Base-by-base conservation (phyloP, 2,797 vertebrate genomes). In the Hemibagrus guttatus region DNA sequence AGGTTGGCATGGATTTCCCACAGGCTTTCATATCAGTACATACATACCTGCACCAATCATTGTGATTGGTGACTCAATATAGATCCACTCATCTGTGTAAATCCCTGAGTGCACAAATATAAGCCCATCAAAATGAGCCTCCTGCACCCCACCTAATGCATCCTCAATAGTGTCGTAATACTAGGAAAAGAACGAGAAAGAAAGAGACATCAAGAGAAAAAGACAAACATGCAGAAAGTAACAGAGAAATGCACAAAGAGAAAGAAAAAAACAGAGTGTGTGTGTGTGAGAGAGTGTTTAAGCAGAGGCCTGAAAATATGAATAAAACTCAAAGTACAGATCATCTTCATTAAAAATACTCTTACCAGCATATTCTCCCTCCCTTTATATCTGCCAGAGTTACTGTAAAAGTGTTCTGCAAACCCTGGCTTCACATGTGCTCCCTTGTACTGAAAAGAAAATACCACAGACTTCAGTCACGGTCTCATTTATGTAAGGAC, bases 341-440 rank as follows among this genome's bases (percentile, higher is more conserved):
- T 14, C 23, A 46, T 72, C 14, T 13, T 21, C 4, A 72, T 26
- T 46, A 72, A 46, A 78, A 46, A 6, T 23, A 94, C 97, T n/a
- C n/a, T 94, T 97, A 99, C 98, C 97, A 99, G 94, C 98, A 99
- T 99, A 93, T 99, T 99, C 94, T 99, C 98, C 96, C 98, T 97
- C 94, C 98, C 98, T 96, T 99, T 99, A 89, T 99, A 99, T 96
- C 98, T 97, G 93, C 97, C 96, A 91, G 98, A 97, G 93, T 98
- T 99, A 95, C 97, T 99, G 96, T 99, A 99, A 95, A 99, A 99
- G 90, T 99, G 98, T 92, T 99, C 98, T 71, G 98, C 98, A 95
- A 99, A 99, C 91, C 98, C 98, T 89, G 98, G 98, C 91, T 99
- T 99, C 89, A 99, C 98, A 84, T 99, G 98, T 56, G 98, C 98